Conservation (phyloP, 2,113 vertebrate genomes). For the Syrrhaptes paradoxus region DNA sequence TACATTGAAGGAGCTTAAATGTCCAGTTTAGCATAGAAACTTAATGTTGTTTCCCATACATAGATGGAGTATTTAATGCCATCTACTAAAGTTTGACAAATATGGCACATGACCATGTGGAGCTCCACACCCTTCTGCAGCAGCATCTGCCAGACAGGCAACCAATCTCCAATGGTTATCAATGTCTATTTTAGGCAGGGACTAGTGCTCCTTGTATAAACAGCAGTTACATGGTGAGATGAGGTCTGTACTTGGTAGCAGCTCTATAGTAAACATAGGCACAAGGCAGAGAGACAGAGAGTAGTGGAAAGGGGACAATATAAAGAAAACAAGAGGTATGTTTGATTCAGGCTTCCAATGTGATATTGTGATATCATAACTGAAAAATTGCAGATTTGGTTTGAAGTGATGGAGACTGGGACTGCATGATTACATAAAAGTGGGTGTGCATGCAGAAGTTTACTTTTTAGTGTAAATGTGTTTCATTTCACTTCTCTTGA, state of each 20-base stretch:
- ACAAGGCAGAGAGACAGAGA: not conserved
- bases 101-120: not conserved
- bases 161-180: not conserved
- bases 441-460: not conserved
- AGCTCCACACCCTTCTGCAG: not conserved
- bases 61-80: not conserved
- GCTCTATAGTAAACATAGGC: not conserved
- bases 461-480: not conserved
- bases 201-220: not conserved
- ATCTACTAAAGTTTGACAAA: not conserved
- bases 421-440: not conserved
- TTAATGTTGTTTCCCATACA: not conserved
- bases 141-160: not conserved
- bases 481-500: constrained; percentile 21
- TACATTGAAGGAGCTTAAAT: not conserved
- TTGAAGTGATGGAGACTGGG: not conserved
- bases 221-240: not conserved
- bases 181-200: not conserved
- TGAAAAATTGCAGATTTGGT: not conserved
- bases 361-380: not conserved
- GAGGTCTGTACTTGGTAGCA: not conserved
- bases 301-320: not conserved
- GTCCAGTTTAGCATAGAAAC: not conserved
- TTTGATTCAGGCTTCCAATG: not conserved
- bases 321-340: not conserved